phyloP scores from a whole-genome alignment of 2,888 invertebrate species.

The Aleiodes leptofemur region DNA sequence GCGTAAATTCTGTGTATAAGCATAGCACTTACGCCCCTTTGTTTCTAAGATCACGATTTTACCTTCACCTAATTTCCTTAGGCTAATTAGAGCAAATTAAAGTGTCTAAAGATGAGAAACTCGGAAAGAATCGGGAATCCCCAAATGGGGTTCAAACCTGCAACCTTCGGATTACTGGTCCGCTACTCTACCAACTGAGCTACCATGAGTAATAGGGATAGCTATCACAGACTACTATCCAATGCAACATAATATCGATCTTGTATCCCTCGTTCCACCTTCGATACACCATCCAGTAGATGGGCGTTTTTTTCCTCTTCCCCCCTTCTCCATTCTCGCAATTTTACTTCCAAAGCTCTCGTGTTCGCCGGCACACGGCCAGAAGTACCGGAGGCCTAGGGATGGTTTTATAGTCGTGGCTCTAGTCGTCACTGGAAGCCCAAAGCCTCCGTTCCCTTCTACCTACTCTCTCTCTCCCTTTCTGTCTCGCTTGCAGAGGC shows the following conservation, averaged over 20 bases:
- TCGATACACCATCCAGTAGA: constrained; percentile 2
- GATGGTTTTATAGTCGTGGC: constrained; percentile 35
- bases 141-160: no score
- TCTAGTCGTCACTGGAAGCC: constrained; percentile 26
- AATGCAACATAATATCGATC: constrained; percentile 39
- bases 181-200: no score
- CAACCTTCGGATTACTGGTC: no score
- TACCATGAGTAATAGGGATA: not conserved
- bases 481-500: not conserved
- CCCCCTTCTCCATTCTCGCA: not conserved
- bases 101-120: no score
- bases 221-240: constrained; percentile 26
- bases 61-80: no score
- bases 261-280: not conserved
- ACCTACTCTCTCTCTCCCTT: no score
- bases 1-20: no score
- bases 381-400: constrained; percentile 27
- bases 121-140: no score
- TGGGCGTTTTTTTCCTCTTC: not conserved
- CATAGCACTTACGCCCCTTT: no score
- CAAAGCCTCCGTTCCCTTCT: not conserved
- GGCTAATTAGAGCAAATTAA: no score
- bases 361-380: constrained; percentile 13
- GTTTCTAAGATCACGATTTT: no score
- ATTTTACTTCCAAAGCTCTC: constrained; percentile 27